These are phyloP conservation scores for Ianthella basta DNA, from an alignment of 37 sponge, comb jelly and placozoan genomes.

Conservation along the genomic window DNA sequence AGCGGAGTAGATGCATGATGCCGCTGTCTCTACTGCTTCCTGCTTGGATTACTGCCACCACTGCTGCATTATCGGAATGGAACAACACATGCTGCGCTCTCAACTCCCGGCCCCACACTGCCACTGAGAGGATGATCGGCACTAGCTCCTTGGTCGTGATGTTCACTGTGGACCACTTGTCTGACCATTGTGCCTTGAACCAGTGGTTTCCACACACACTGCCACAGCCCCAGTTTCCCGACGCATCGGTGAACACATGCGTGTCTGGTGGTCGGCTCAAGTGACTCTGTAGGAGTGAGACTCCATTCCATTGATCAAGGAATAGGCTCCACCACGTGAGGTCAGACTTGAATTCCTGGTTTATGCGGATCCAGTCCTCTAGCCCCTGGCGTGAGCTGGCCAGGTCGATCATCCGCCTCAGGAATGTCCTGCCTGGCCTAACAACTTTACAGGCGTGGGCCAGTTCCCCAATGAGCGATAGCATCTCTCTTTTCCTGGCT, in stretches of 20 bases:
- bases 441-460: neutral
- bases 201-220: neutral
- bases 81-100: neutral
- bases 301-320: neutral
- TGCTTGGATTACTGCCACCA: conserved; percentile 4
- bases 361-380: neutral
- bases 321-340: neutral
- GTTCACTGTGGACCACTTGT: neutral
- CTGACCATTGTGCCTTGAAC: conserved; percentile 23
- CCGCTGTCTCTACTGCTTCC: conserved; percentile 5
- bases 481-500: neutral
- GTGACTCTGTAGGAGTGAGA: neutral
- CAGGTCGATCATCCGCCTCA: neutral
- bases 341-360: neutral
- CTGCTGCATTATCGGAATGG: conserved; percentile 17
- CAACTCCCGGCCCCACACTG: conserved; percentile 29
- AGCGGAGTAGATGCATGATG: conserved; percentile 56
- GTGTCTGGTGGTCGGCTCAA: neutral
- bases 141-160: conserved; percentile 34
- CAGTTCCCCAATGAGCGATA: neutral
- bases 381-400: neutral
- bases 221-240: conserved; percentile 14
- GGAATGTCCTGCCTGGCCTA: neutral
- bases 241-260: conserved; percentile 14
- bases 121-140: conserved; percentile 15